Evolutionary conservation across 2,113 vertebrate genomes (phyloP), one percentile per base, ranked within the genome.

Genomic region (Microcebus tavaratra): DNA sequence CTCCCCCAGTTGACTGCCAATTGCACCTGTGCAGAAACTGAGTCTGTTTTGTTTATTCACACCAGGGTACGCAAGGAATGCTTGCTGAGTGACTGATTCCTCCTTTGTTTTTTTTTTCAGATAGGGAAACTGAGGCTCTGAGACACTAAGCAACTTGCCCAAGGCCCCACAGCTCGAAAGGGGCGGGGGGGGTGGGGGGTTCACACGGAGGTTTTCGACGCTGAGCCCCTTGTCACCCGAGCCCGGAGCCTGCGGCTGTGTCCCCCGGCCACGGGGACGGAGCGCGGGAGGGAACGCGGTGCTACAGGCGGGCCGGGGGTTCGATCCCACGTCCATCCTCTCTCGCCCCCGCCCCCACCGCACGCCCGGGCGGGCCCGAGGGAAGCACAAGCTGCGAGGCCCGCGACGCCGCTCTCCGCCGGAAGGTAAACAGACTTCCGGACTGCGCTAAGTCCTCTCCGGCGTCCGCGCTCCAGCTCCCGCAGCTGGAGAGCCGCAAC

Each of bases 291-390:
- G 42, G 42, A 53, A n/a, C 25, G 23, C 1, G 5, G 5, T 8
- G 34, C n/a, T 48, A 34, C 5, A 48, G 45, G 6, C 2, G 2
- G 45, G 20, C 0, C 53, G 5, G 53, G 3, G 6, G 21, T 23
- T 2, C 0, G 10, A 8, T 45, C 7, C 8, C 1, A 63, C 61
- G 48, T 78, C 29, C 1, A 4, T 1, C 21, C 11, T 34, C 55
- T 18, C 20, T 42, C 27, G 2, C 53, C 53, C 53, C 5, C 2
- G 25, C 11, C 20, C 8, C 6, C 3, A 29, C 9, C 1, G 10
- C 57, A 25, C 2, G 17, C 31, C 36, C 17, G 27, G 67, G 45
- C 20, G 36, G 48, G 34, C 65, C 6, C 8, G 6, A 25, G 20
- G 27, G 17, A 86, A 17, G 31, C 45, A 23, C 15, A 68, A 21